Base-by-base conservation (phyloP, 2,888 invertebrate species). In the Microctonus hyperodae region DNA sequence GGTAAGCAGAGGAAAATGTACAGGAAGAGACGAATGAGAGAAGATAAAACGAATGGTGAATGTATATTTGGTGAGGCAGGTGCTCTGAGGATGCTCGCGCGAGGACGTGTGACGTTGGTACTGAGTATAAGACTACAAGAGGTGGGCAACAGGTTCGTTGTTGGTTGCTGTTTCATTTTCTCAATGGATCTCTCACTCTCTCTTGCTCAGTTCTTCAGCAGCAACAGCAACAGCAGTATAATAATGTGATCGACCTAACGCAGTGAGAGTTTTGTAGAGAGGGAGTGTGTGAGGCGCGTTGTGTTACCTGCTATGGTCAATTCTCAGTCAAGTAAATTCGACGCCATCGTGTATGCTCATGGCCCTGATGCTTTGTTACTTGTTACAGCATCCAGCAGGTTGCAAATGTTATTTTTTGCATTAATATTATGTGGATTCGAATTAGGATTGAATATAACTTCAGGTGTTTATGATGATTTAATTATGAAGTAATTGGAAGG, bases 141-240 rank as follows among this genome's bases (percentile, higher is more conserved):
- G 33, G 58, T 58, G 58, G 51, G 59, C 65, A 59, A 65, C 65
- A 65, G 65, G 65, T 65, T 65, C 51, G 51, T 33, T 33, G 55
- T 25, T 53, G 23, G 53, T 53, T 13, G 7, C 16, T 20, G 20
- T 44, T 44, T n/a, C 28, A 25, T 28, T 28, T n/a, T 10, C 53
- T 53, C 28, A 33, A 16, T 31, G n/a, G 25, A n/a, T 31, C n/a
- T 50, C 9, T 50, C 5, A 5, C 20, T 50, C 50, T 44, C 44
- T 13, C 44, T 44, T 44, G 3, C 44, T 16, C 44, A 4, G n/a
- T 44, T 16, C 10, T 13, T 16, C 10, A 16, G 2, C 44, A 6
- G 5, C 28, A 28, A 20, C n/a, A 28, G 4, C 28, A 3, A 28
- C 28, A 28, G 28, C 7, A 28, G 28, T 5, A 28, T 28, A 55